Conservation (phyloP, 2,888 invertebrate genomes). For the Gortyna flavago region DNA sequence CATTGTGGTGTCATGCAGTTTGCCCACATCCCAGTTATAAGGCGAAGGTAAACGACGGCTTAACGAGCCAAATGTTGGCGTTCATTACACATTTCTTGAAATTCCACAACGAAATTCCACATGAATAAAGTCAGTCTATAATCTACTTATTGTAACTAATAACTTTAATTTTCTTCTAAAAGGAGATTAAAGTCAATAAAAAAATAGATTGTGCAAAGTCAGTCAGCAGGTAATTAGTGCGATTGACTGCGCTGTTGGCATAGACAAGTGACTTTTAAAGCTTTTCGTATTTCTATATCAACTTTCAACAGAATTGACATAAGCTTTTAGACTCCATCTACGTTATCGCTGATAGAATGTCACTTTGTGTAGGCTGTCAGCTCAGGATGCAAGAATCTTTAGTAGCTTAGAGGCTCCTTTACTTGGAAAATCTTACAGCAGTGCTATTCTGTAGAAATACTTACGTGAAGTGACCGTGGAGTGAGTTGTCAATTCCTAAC, state of each 20-base stretch:
- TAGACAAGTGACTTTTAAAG: neutral
- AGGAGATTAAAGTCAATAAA: neutral
- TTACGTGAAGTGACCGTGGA: no score
- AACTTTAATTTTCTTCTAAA: neutral
- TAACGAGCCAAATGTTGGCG: conserved; percentile 42
- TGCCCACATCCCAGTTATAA: conserved; percentile 68
- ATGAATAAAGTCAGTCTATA: neutral
- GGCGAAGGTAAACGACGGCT: conserved; percentile 66
- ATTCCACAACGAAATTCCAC: conserved; percentile 30
- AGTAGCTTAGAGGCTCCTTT: neutral
- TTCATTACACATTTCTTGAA: conserved; percentile 41
- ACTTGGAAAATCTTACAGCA: neutral
- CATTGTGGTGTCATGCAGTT: conserved; percentile 71
- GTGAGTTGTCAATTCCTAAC: no score
- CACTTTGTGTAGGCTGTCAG: neutral
- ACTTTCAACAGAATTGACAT: neutral
- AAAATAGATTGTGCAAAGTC: neutral
- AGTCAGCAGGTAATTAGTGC: neutral
- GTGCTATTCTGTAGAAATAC: no score
- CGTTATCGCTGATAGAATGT: neutral
- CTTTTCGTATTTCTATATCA: neutral
- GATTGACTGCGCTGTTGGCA: neutral
- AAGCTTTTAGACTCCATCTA: neutral
- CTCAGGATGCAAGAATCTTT: neutral
- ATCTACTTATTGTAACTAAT: neutral